These are phyloP conservation scores for Oncopodura yosiiana DNA, from an alignment of 1,140 invertebrate species.

Conservation along the genomic window DNA sequence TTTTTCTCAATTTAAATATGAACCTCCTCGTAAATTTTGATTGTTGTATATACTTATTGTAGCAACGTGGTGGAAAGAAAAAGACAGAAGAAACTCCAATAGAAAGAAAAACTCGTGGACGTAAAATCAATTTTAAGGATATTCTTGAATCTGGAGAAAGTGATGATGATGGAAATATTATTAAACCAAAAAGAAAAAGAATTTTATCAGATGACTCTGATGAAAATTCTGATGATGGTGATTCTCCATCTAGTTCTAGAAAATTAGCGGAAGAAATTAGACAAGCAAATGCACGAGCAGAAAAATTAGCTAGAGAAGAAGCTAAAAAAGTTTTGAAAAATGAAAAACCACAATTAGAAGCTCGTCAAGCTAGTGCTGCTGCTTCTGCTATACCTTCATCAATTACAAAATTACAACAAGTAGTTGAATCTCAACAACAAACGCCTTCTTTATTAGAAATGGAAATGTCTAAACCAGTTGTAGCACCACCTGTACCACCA, in stretches of 20 bases:
- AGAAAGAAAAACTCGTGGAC: conserved; percentile 51
- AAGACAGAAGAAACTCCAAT: conserved; percentile 41
- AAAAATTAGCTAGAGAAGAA: conserved; percentile 27
- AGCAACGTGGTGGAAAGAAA: conserved; percentile 37
- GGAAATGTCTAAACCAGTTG: conserved; percentile 6
- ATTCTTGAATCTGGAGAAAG: conserved; percentile 47
- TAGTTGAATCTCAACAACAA: not conserved
- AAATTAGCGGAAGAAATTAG: conserved; percentile 44
- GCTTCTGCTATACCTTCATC: conserved; percentile 2
- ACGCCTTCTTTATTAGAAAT: not conserved
- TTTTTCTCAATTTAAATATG: not conserved
- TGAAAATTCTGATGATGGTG: conserved; percentile 42
- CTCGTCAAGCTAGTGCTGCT: conserved; percentile 3
- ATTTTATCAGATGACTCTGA: conserved; percentile 21
- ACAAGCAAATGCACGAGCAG: conserved; percentile 26
- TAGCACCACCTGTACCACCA: conserved; percentile 15
- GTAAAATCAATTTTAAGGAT: conserved; percentile 61
- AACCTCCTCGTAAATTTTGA: not conserved
- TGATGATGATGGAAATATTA: conserved; percentile 34
- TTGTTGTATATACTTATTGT: not conserved
- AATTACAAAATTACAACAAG: not conserved
- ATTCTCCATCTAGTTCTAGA: conserved; percentile 43
- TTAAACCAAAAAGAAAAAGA: conserved; percentile 10
- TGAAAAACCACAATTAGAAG: conserved; percentile 1
- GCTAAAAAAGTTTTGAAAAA: not conserved